A percentile compares a stretch with the other conserved stretches of the same genome.
These are phyloP conservation scores for Lasioglossum lativentre DNA, from an alignment of 2,888 invertebrate genomes.

Conservation along the genomic window DNA sequence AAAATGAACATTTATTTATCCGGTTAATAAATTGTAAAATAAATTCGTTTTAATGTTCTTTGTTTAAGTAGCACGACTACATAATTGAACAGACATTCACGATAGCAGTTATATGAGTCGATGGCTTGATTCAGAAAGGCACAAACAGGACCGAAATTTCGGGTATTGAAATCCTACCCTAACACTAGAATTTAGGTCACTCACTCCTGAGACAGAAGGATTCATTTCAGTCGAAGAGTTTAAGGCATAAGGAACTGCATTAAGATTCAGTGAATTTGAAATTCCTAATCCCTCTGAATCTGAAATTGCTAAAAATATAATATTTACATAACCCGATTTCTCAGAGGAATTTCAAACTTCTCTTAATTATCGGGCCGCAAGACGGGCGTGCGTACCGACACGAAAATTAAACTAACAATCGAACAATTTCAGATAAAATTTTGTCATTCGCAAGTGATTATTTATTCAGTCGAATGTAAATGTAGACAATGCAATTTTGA, in stretches of 20 bases:
- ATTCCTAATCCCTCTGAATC: conserved; percentile 15
- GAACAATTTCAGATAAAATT: background rate
- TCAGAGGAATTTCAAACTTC: conserved; percentile 1
- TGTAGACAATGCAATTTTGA: background rate
- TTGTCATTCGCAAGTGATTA: background rate
- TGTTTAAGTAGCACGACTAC: background rate
- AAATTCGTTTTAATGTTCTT: background rate
- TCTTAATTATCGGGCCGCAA: conserved; percentile 6
- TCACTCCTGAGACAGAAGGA: conserved; percentile 2
- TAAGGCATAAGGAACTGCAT: conserved; percentile 17
- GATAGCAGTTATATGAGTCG: background rate
- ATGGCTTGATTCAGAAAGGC: background rate
- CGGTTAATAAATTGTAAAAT: background rate
- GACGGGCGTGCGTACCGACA: background rate
- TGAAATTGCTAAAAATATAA: conserved; percentile 42
- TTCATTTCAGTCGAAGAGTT: conserved; percentile 28
- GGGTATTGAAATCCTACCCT: background rate
- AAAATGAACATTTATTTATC: background rate
- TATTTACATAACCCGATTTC: conserved; percentile 40
- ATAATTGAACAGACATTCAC: background rate
- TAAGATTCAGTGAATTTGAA: conserved; percentile 26
- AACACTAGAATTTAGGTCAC: background rate
- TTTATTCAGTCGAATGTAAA: background rate
- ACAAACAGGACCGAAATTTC: conserved; percentile 3
- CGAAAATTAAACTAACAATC: no score